Base-by-base conservation (phyloP, 1,140 invertebrate genomes). In the Xylocopa sonorina region DNA sequence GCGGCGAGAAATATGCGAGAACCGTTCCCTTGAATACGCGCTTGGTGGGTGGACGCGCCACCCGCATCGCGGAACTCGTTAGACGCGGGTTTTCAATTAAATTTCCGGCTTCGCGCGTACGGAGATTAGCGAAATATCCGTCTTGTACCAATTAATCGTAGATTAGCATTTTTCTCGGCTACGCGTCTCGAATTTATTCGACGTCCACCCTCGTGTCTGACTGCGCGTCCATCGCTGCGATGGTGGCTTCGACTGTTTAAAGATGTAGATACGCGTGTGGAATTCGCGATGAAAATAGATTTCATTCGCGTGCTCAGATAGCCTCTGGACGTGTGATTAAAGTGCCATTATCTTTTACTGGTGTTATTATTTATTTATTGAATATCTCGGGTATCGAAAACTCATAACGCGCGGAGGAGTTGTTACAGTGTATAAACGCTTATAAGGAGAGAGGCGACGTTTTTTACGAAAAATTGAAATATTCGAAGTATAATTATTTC, bases 31-130 rank as follows among this genome's bases (percentile, higher is more conserved):
- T 79, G 81, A 68, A 79, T 81, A 74, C 68, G 77, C 71, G 60
- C 77, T 72, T 84, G 82, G 88, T 87, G 88, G 80, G 85, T 82
- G 83, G 79, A 82, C 83, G 67, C 87, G 87, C 88, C 88, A 89
- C 88, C 88, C 88, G 88, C 88, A 86, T 89, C 78, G 88, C 76
- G 81, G 81, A 80, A 88, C 87, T 88, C 83, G 80, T 85, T 87
- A 83, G 57, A 68, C 83, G 72, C 71, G 71, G 79, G 80, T 87
- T 86, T 88, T 87, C 85, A 89, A 89, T 89, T 89, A 89, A 88
- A 81, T 84, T 87, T 88, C 85, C 81, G 80, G 77, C 74, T 84
- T 84, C 63, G 66, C 57, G 24, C 53, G 63, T 82, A 78, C 55
- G 57, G 63, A 58, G 84, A 83, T 87, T 79, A 80, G 57, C 72